A percentile compares a stretch with the other conserved stretches of the same genome.
These are phyloP conservation scores for Phrynocephalus versicolor DNA, from an alignment of 2,113 vertebrate genomes.

Conservation along the genomic window DNA sequence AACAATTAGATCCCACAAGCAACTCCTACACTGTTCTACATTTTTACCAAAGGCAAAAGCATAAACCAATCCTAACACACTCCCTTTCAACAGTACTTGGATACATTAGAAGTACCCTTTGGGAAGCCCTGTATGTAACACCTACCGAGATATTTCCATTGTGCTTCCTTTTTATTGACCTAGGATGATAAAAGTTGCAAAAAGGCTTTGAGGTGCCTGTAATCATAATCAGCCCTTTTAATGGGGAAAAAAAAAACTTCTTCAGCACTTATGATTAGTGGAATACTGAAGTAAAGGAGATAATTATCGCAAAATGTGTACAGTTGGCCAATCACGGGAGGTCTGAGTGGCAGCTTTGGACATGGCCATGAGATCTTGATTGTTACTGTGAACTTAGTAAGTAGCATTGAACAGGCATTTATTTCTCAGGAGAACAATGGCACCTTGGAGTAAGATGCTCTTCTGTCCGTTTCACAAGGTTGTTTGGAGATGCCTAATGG, in stretches of 20 bases:
- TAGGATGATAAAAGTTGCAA: background rate
- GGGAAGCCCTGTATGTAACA: background rate
- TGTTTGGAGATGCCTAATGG: background rate
- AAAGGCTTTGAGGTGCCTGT: background rate
- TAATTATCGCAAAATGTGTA: background rate
- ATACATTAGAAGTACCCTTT: background rate
- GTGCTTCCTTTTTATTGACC: background rate
- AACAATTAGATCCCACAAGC: background rate
- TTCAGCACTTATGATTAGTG: background rate
- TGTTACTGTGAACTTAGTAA: background rate
- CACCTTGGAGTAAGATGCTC: no score
- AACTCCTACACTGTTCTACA: background rate
- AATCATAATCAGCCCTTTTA: background rate
- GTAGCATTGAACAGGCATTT: background rate
- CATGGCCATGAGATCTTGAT: background rate
- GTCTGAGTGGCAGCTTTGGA: background rate
- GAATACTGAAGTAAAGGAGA: background rate
- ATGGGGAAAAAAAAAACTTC: background rate
- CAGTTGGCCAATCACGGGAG: background rate
- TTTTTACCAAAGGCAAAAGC: background rate
- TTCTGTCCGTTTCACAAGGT: background rate
- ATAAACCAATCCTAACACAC: background rate
- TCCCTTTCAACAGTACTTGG: background rate
- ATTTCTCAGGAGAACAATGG: background rate
- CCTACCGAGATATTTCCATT: background rate